phyloP scores from a whole-genome alignment of 2,888 invertebrate species.

The Trisateles emortualis region DNA sequence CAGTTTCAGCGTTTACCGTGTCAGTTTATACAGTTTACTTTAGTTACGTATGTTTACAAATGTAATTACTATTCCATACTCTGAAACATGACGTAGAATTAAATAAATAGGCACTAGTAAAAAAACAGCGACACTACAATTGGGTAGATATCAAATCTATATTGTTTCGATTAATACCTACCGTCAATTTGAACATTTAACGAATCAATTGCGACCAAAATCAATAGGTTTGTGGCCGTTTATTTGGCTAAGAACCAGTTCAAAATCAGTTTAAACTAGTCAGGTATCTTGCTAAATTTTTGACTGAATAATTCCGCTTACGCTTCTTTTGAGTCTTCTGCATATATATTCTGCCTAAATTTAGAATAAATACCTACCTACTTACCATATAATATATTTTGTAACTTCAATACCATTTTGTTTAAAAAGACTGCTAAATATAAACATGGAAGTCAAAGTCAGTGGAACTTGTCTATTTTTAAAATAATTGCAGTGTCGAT shows the following conservation, averaged over 20 bases:
- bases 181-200: slow-evolving; percentile 23
- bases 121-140: no score
- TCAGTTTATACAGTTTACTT: neutral
- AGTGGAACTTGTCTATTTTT: slow-evolving; percentile 6
- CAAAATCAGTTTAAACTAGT: slow-evolving; percentile 17
- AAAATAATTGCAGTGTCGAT: slow-evolving; percentile 11
- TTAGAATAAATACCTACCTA: neutral
- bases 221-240: slow-evolving; percentile 18
- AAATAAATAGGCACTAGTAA: neutral
- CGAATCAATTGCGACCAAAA: slow-evolving; percentile 24
- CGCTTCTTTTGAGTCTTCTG: neutral
- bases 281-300: neutral
- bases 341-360: no score
- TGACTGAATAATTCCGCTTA: neutral
- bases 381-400: neutral
- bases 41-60: neutral
- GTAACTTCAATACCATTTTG: neutral
- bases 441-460: slow-evolving; percentile 3
- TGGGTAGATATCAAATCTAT: neutral
- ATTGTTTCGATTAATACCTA: slow-evolving; percentile 9
- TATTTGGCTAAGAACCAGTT: slow-evolving; percentile 22
- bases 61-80: neutral
- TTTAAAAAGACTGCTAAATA: slow-evolving; percentile 1
- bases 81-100: neutral
- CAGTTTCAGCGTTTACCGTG: neutral